Conservation (phyloP, 1,140 invertebrate species). For the Liolophura sinensis region DNA sequence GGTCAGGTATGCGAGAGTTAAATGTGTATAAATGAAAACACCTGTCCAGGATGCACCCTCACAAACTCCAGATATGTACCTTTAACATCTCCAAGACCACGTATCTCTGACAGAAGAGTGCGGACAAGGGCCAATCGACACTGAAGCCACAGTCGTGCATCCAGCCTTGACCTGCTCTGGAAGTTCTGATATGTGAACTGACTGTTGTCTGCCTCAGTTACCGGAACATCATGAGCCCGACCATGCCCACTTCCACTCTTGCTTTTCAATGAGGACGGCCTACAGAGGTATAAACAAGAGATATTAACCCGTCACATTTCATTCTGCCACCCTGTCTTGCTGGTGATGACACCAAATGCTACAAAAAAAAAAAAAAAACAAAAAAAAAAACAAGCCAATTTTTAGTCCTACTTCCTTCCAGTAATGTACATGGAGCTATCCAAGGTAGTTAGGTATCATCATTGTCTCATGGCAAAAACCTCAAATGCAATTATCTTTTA, state of each 20-base stretch:
- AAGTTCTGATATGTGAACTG: constrained; percentile 55
- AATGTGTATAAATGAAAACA: too few species aligned
- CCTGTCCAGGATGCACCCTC: background rate
- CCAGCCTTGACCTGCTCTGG: constrained; percentile 49
- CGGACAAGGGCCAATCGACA: constrained; percentile 45
- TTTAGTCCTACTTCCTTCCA: background rate
- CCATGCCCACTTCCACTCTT: background rate
- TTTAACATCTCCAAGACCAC: constrained; percentile 54
- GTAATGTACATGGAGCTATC: too few species aligned
- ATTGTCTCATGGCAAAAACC: too few species aligned
- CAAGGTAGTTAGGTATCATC: too few species aligned
- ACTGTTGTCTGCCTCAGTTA: constrained; percentile 40
- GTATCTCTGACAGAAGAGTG: constrained; percentile 44
- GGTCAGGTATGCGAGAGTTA: too few species aligned
- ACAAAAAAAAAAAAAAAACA: too few species aligned
- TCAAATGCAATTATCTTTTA: too few species aligned
- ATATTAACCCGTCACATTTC: background rate
- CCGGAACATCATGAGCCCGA: too few species aligned
- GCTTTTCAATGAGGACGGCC: constrained; percentile 47
- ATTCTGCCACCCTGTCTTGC: too few species aligned
- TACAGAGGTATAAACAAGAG: constrained; percentile 13
- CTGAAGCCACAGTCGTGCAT: constrained; percentile 50
- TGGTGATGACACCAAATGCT: too few species aligned
- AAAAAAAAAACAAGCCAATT: too few species aligned
- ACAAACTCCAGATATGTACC: constrained; percentile 25